Percentiles rank a stretch among this genome's conserved stretches.
phyloP scores from a whole-genome alignment of 2,113 vertebrate species.

The Megalops atlanticus region DNA sequence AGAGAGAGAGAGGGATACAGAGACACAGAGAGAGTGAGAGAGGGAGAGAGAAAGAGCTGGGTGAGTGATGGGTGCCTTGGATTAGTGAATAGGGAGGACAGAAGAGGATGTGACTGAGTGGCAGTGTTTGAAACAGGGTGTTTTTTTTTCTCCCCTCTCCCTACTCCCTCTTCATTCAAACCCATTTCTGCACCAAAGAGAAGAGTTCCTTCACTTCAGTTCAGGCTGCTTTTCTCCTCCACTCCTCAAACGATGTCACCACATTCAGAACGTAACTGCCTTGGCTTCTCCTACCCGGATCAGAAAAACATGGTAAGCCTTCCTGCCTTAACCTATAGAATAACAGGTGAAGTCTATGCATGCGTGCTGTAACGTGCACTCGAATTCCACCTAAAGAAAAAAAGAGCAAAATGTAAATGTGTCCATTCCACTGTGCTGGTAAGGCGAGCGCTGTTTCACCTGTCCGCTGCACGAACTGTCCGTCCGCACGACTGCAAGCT shows the following conservation, averaged over 20 bases:
- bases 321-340: neutral
- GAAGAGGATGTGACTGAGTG: neutral
- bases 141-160: neutral
- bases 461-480: neutral
- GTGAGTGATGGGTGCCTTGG: neutral
- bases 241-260: neutral
- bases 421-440: neutral
- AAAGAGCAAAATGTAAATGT: neutral
- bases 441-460: neutral
- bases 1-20: slow-evolving; percentile 8
- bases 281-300: neutral
- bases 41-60: neutral
- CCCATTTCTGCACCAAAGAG: neutral
- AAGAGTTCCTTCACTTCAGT: neutral
- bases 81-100: neutral
- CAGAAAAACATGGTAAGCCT: slow-evolving; percentile 12
- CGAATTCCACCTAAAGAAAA: neutral
- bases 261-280: neutral
- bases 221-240: neutral
- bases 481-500: too few relatives aligned
- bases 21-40: neutral
- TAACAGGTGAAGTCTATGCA: neutral
- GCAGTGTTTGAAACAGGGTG: neutral
- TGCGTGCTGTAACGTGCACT: neutral
- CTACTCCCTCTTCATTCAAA: neutral